Conservation (phyloP, 2,113 vertebrate genomes). For the Crotalus viridis region DNA sequence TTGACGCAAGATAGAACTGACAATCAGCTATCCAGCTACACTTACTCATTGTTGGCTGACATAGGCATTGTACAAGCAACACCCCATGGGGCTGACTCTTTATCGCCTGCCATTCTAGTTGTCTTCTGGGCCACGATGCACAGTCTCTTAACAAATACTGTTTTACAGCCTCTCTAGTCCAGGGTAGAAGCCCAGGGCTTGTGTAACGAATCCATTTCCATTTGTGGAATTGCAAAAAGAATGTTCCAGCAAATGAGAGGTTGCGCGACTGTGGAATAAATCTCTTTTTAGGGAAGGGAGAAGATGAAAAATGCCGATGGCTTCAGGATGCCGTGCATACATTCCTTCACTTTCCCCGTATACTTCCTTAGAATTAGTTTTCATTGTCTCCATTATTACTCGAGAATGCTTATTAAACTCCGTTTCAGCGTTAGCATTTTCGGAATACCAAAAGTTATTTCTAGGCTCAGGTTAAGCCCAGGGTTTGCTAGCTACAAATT, state of each 20-base stretch:
- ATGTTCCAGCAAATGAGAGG: not conserved
- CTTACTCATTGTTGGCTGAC: not conserved
- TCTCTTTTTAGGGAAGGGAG: not conserved
- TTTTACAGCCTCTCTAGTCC: not conserved
- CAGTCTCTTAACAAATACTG: not conserved
- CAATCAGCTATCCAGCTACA: not conserved
- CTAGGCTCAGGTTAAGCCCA: not conserved
- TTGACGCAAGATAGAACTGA: not conserved
- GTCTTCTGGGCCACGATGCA: not conserved
- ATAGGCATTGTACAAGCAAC: not conserved
- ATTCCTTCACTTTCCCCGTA: not conserved
- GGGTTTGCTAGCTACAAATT: not conserved
- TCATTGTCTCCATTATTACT: not conserved
- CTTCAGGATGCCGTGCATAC: not conserved
- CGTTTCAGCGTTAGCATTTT: too few relatives aligned
- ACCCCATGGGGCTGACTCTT: not conserved
- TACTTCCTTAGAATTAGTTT: not conserved
- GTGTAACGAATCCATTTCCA: too few relatives aligned
- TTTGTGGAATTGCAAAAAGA: not conserved
- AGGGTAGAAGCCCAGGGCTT: not conserved
- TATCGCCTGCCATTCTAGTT: too few relatives aligned
- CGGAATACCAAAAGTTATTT: not conserved
- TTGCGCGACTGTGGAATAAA: not conserved
- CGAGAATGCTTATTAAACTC: not conserved
- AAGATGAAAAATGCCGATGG: not conserved